Evolutionary conservation across 2,113 vertebrate species (phyloP).

Genomic region (Phaethon lepturus): DNA sequence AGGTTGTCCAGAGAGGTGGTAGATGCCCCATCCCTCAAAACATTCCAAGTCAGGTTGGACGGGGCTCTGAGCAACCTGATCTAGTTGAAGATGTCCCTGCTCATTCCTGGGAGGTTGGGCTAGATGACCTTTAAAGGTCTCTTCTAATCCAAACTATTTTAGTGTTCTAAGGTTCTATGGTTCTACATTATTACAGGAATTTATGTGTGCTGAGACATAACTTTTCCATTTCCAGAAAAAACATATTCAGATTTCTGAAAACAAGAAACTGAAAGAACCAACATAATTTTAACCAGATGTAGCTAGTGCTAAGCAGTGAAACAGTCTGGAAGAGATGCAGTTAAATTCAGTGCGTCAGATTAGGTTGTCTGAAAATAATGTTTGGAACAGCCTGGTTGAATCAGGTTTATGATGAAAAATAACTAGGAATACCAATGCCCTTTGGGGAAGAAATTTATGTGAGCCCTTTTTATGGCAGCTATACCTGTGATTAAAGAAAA

Average conservation of each 20-base stretch:
- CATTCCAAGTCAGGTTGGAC: no score
- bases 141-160: no score
- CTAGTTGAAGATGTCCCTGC: no score
- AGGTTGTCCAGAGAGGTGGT: no score
- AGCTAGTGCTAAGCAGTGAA: neutral
- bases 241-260: neutral
- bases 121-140: no score
- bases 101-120: no score
- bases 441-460: neutral
- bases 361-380: neutral
- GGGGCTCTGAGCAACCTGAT: no score
- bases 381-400: neutral
- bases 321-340: neutral
- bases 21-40: no score
- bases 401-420: neutral
- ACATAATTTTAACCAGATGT: neutral
- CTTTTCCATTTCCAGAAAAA: neutral
- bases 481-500: neutral
- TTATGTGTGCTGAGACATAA: neutral
- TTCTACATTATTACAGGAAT: neutral
- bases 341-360: neutral
- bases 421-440: neutral
- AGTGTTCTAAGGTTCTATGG: no score
- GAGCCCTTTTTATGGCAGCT: accelerated
- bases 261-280: neutral